Conservation (phyloP, 2,888 invertebrate genomes). For the Dorcus hopei region DNA sequence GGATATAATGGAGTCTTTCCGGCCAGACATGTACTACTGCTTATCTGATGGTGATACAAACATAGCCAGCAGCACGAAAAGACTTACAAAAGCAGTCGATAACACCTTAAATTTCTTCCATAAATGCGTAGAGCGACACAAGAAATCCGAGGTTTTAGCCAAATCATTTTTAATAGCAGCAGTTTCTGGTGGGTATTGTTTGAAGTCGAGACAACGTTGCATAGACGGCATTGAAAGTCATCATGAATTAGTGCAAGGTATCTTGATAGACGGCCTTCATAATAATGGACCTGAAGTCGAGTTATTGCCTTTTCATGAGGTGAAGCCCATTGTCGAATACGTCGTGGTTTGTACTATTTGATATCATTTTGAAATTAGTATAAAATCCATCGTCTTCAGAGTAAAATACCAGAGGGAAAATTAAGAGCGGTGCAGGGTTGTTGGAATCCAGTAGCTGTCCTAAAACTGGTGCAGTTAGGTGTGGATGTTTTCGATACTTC, state of each 20-base stretch:
- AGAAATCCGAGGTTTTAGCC: conserved; percentile 52
- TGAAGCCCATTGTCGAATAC: conserved; percentile 61
- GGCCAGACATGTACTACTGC: conserved; percentile 79
- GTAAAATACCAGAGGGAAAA: conserved; percentile 64
- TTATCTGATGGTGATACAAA: conserved; percentile 77
- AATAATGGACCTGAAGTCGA: conserved; percentile 65
- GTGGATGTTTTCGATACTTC: conserved; percentile 89
- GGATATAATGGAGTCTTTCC: conserved; percentile 70
- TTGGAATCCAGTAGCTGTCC: conserved; percentile 70
- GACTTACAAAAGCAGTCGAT: conserved; percentile 68
- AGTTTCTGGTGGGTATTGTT: conserved; percentile 71
- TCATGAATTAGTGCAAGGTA: conserved; percentile 62
- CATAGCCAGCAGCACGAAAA: conserved; percentile 63
- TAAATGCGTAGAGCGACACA: conserved; percentile 64
- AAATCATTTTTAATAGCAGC: conserved; percentile 60
- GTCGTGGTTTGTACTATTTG: conserved; percentile 55
- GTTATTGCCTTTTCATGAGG: conserved; percentile 51
- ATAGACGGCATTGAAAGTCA: conserved; percentile 58
- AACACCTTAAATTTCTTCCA: conserved; percentile 66
- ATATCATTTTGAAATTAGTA: not conserved
- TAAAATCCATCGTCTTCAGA: conserved; percentile 47
- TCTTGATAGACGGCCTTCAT: conserved; percentile 79
- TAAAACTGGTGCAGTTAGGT: conserved; percentile 72
- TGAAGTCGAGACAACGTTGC: conserved; percentile 62
- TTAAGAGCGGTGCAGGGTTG: conserved; percentile 73